phyloP scores from a whole-genome alignment of 2,797 vertebrate genomes.

The Babyrousa celebensis region DNA sequence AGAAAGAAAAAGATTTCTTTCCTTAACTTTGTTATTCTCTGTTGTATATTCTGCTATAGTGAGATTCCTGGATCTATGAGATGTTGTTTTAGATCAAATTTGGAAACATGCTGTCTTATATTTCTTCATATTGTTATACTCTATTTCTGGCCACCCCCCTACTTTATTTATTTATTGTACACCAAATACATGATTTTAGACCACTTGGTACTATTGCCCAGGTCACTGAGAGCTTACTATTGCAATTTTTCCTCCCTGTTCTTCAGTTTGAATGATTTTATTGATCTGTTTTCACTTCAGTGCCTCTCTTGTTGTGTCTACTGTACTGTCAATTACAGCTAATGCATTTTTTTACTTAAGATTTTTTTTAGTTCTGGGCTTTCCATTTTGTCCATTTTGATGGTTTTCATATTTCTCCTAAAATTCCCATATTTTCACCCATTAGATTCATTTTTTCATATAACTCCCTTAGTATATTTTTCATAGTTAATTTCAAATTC shows the following conservation, averaged over 20 bases:
- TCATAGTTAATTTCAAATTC: conserved; percentile 34
- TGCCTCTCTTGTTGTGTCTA: neutral
- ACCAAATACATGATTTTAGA: neutral
- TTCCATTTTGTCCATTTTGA: neutral
- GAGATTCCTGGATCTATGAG: neutral
- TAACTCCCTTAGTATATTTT: neutral
- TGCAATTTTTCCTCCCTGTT: neutral
- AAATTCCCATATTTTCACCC: neutral
- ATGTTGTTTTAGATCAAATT: neutral
- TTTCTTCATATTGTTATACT: neutral
- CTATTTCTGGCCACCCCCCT: neutral
- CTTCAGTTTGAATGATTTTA: neutral
- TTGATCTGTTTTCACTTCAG: neutral
- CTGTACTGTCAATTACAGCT: neutral
- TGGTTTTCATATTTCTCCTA: neutral
- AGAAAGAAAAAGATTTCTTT: neutral
- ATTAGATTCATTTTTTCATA: conserved; percentile 23
- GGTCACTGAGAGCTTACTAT: neutral
- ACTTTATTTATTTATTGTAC: neutral
- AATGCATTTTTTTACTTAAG: neutral
- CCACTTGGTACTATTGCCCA: neutral
- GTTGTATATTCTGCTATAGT: neutral
- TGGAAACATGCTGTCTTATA: neutral
- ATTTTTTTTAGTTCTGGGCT: neutral
- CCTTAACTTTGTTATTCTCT: neutral